Percentiles rank a stretch among this genome's conserved stretches.
Conservation (phyloP, 2,113 vertebrate genomes). For the Brienomyrus longianalis region DNA sequence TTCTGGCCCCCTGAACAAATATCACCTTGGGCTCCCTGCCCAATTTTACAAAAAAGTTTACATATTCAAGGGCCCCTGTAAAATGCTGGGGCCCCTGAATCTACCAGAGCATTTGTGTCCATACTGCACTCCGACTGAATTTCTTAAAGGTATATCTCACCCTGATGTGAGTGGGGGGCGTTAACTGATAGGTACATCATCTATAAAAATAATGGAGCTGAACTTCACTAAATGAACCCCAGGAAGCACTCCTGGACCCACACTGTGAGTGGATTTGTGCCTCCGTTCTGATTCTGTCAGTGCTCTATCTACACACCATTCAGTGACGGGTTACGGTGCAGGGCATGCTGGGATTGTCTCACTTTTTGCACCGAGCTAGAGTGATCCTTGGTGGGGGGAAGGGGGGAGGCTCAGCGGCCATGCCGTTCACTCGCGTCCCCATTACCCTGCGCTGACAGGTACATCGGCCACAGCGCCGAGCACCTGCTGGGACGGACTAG, state of each 20-base stretch:
- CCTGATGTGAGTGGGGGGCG: background rate
- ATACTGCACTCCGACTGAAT: background rate
- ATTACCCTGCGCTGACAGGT: slow-evolving; percentile 3
- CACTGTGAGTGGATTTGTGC: background rate
- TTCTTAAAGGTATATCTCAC: background rate
- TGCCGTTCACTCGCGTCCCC: background rate
- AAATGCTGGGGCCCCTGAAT: too few relatives aligned
- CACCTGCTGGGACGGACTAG: background rate
- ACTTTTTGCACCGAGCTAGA: background rate
- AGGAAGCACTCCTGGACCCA: background rate
- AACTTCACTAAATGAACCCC: background rate
- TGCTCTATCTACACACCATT: background rate
- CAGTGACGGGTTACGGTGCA: background rate
- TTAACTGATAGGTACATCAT: background rate
- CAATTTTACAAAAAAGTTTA: background rate
- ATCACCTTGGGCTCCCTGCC: background rate
- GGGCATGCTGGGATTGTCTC: background rate
- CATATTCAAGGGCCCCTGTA: too few relatives aligned
- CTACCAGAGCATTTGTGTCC: too few relatives aligned
- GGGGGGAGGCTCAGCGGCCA: background rate
- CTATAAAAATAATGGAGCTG: background rate
- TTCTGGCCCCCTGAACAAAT: background rate
- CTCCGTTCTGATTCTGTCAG: background rate
- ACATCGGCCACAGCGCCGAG: background rate
- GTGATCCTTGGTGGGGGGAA: background rate